Evolutionary conservation across 2,797 vertebrate genomes (phyloP).

Genomic region (Selene dorsalis): DNA sequence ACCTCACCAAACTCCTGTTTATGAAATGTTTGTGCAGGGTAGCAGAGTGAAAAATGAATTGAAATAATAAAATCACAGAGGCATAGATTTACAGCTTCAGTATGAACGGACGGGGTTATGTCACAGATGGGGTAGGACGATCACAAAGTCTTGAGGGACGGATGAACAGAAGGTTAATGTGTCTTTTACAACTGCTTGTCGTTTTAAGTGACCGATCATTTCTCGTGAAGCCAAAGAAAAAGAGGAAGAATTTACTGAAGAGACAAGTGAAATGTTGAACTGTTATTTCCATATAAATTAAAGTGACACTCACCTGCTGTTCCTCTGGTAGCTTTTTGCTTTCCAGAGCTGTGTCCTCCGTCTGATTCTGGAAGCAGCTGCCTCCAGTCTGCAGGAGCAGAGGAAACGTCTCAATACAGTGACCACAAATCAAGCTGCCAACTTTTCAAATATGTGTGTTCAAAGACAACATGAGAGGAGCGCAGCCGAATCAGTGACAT

Average conservation of each 20-base stretch:
- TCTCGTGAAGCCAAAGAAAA: not conserved
- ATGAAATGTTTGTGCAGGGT: not conserved
- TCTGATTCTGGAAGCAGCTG: slow-evolving; percentile 83
- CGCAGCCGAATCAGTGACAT: not conserved
- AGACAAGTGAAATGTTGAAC: not conserved
- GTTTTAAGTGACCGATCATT: not conserved
- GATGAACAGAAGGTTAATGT: not conserved
- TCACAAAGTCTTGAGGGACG: no score
- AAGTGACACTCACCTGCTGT: slow-evolving; percentile 78
- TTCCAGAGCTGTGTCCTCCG: slow-evolving; percentile 73
- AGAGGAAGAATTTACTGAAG: not conserved
- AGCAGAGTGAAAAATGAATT: no score
- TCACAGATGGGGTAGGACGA: not conserved
- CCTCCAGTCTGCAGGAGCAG: slow-evolving; percentile 71
- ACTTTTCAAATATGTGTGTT: slow-evolving; percentile 17
- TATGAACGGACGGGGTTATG: not conserved
- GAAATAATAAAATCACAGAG: not conserved
- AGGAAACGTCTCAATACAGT: slow-evolving; percentile 21
- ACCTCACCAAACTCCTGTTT: not conserved
- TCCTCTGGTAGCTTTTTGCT: slow-evolving; percentile 78
- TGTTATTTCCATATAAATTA: slow-evolving; percentile 6
- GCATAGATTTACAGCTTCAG: not conserved
- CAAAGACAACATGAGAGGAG: slow-evolving; percentile 20
- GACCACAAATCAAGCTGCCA: slow-evolving; percentile 4
- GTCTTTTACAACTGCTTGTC: not conserved